Conservation (phyloP, 2,113 vertebrate genomes). For the Morone saxatilis region DNA sequence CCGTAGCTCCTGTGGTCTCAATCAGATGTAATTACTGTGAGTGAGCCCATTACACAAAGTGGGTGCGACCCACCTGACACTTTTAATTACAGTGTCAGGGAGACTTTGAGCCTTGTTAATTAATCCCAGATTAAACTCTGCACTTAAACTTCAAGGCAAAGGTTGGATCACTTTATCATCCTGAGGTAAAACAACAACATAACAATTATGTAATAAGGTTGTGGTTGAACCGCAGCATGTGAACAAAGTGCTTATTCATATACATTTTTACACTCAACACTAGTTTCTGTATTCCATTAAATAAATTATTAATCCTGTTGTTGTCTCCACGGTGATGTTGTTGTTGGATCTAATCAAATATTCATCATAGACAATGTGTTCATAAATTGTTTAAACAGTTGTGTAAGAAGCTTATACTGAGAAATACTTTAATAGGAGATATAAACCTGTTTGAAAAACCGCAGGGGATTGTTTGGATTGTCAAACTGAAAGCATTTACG, state of each 20-base stretch:
- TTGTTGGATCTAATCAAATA: slow-evolving; percentile 72
- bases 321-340: slow-evolving; percentile 59
- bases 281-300: slow-evolving; percentile 44
- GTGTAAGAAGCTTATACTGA: slow-evolving; percentile 8
- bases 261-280: background rate
- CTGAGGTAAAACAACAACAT: slow-evolving; percentile 25
- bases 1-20: background rate
- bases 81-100: slow-evolving; percentile 53
- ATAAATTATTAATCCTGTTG: slow-evolving; percentile 69
- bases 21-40: slow-evolving; percentile 46
- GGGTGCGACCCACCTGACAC: slow-evolving; percentile 47
- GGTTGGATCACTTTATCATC: slow-evolving; percentile 35
- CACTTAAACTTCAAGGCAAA: slow-evolving; percentile 36
- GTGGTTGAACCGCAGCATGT: slow-evolving; percentile 7
- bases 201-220: background rate
- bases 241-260: slow-evolving; percentile 19
- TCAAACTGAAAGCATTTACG: slow-evolving; percentile 16
- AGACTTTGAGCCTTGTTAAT: slow-evolving; percentile 47
- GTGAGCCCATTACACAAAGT: slow-evolving; percentile 49
- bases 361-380: slow-evolving; percentile 63
- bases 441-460: background rate
- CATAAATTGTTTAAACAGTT: slow-evolving; percentile 71
- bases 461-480: slow-evolving; percentile 35
- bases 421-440: slow-evolving; percentile 22
- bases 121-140: slow-evolving; percentile 47